These are phyloP conservation scores for Terrapene triunguis DNA, from an alignment of 2,113 vertebrate species.

Conservation along the genomic window DNA sequence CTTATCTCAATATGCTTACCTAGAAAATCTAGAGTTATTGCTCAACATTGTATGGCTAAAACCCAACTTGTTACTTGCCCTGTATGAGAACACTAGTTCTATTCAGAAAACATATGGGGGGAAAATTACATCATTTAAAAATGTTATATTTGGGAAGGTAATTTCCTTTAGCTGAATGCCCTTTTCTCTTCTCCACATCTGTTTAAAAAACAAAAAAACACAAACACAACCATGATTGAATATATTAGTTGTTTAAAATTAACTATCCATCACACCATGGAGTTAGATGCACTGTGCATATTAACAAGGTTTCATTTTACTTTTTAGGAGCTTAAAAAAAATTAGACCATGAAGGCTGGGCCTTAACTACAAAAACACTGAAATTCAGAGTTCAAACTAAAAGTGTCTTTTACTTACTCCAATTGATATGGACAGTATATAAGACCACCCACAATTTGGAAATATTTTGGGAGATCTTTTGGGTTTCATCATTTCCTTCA, in stretches of 20 bases:
- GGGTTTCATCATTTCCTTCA: neutral
- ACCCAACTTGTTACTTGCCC: neutral
- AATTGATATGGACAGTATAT: neutral
- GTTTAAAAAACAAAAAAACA: constrained; percentile 7
- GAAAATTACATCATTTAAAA: constrained; percentile 37
- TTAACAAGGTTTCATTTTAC: constrained; percentile 13
- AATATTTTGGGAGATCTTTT: neutral
- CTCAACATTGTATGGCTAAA: neutral
- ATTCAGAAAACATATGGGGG: constrained; percentile 57
- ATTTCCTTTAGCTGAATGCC: constrained; percentile 66
- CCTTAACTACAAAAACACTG: neutral
- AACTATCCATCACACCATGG: constrained; percentile 1
- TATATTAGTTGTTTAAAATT: constrained; percentile 35
- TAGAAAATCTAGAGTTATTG: constrained; percentile 29
- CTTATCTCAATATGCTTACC: neutral
- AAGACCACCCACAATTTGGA: neutral
- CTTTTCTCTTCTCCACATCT: constrained; percentile 42
- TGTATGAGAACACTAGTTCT: constrained; percentile 40
- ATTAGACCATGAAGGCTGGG: neutral
- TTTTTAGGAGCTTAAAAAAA: constrained; percentile 29
- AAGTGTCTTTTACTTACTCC: neutral
- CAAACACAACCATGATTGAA: constrained; percentile 2
- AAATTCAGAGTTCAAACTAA: neutral
- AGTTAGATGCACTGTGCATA: neutral
- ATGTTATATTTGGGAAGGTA: constrained; percentile 57